These are phyloP conservation scores for Drosophila eohydei DNA, from an alignment of 2,888 invertebrate genomes.

Conservation along the genomic window DNA sequence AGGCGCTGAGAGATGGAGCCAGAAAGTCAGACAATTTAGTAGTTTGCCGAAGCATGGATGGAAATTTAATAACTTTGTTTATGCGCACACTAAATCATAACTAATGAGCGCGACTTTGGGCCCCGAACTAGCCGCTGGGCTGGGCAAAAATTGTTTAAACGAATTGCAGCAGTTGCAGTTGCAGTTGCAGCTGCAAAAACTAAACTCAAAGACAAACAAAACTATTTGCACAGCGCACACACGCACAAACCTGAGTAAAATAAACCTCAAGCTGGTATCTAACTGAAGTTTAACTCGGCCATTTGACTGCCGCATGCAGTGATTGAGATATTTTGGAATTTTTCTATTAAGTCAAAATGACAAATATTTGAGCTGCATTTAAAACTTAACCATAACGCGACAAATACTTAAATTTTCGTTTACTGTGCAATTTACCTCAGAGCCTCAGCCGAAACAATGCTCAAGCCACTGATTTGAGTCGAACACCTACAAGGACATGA, in stretches of 20 bases:
- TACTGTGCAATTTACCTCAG: background rate
- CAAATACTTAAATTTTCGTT: background rate
- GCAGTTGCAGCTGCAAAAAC: conserved; percentile 40
- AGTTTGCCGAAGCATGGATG: conserved; percentile 79
- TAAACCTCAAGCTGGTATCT: background rate
- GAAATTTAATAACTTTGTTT: conserved; percentile 80
- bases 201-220: conserved; percentile 62
- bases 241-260: background rate
- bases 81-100: conserved; percentile 81
- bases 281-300: background rate
- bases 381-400: background rate
- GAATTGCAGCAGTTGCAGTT: conserved; percentile 53
- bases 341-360: background rate
- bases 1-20: conserved; percentile 16
- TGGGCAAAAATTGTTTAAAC: conserved; percentile 2
- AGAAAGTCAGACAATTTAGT: conserved; percentile 73
- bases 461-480: conserved; percentile 73
- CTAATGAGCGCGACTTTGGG: conserved; percentile 70
- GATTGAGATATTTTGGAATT: background rate
- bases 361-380: background rate
- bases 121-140: conserved; percentile 19
- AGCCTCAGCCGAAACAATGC: conserved; percentile 36
- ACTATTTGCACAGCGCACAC: conserved; percentile 50
- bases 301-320: background rate
- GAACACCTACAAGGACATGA: conserved; percentile 67